A percentile compares a stretch with the other conserved stretches of the same genome.
phyloP scores from a whole-genome alignment of 1,140 invertebrate species.

The Drosophila parabipectinata region DNA sequence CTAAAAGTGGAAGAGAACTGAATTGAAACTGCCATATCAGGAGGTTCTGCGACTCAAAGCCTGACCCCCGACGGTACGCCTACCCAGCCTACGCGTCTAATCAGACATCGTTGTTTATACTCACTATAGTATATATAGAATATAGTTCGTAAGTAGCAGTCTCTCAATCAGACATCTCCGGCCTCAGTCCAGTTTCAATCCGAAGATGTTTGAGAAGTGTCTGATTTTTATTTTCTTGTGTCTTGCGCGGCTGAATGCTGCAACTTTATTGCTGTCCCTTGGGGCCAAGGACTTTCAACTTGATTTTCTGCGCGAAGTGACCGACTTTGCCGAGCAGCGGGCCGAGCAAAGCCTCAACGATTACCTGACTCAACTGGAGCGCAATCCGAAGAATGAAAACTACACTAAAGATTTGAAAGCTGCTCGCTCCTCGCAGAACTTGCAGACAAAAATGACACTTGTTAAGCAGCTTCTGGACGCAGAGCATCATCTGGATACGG shows the following conservation, averaged over 20 bases:
- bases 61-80: slow-evolving; percentile 37
- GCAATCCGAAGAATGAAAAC: slow-evolving; percentile 34
- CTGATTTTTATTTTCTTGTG: slow-evolving; percentile 8
- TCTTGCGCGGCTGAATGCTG: slow-evolving; percentile 10
- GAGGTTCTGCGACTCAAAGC: slow-evolving; percentile 36
- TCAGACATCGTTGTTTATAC: slow-evolving; percentile 39
- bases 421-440: slow-evolving; percentile 16
- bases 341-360: slow-evolving; percentile 49
- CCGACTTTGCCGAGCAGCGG: slow-evolving; percentile 32
- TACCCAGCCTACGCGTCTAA: slow-evolving; percentile 18
- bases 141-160: not conserved
- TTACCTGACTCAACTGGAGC: slow-evolving; percentile 43
- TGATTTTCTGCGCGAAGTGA: slow-evolving; percentile 47
- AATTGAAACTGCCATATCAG: slow-evolving; percentile 11
- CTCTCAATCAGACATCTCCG: not conserved
- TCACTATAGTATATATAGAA: not conserved
- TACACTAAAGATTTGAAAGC: slow-evolving; percentile 34
- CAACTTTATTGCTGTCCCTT: slow-evolving; percentile 15
- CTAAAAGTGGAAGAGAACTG: not conserved
- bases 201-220: slow-evolving; percentile 46
- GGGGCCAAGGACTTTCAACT: slow-evolving; percentile 59
- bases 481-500: slow-evolving; percentile 15
- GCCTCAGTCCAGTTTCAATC: not conserved
- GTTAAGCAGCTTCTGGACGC: slow-evolving; percentile 70
- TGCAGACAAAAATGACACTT: slow-evolving; percentile 60